Conservation (phyloP, 2,113 vertebrate genomes). For the Erythrocercus mccallii region DNA sequence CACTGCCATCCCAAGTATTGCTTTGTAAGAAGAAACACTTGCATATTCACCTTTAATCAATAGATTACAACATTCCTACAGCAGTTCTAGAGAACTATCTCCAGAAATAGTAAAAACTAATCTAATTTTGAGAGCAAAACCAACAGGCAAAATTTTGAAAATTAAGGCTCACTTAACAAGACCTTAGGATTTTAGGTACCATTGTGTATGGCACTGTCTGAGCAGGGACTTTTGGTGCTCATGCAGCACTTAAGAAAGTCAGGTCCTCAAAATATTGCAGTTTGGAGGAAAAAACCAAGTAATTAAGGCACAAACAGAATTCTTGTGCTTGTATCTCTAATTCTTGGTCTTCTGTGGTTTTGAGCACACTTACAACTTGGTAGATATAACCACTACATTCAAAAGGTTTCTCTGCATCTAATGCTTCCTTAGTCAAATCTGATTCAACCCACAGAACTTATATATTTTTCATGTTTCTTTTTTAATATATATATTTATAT, state of each 20-base stretch:
- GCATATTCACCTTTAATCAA: background rate
- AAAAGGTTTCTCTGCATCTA: background rate
- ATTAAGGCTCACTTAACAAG: background rate
- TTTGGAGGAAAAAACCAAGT: background rate
- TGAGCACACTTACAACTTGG: background rate
- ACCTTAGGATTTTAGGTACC: background rate
- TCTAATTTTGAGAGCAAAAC: background rate
- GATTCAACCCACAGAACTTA: background rate
- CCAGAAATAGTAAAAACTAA: background rate
- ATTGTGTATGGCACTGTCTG: background rate
- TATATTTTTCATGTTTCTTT: background rate
- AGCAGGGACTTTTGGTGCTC: background rate
- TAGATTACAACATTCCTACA: background rate
- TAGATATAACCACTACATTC: background rate
- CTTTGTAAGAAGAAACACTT: background rate
- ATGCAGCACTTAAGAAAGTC: background rate
- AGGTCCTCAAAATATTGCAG: background rate
- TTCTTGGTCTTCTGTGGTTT: background rate
- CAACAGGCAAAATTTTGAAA: background rate
- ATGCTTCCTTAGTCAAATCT: background rate
- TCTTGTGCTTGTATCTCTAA: background rate
- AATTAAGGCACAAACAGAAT: background rate
- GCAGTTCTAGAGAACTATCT: background rate
- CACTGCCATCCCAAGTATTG: background rate
- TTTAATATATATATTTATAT: background rate